These are phyloP conservation scores for Zoroaster sp. DNA, from an alignment of 53 echinoderm and acorn worm species.

Conservation along the genomic window DNA sequence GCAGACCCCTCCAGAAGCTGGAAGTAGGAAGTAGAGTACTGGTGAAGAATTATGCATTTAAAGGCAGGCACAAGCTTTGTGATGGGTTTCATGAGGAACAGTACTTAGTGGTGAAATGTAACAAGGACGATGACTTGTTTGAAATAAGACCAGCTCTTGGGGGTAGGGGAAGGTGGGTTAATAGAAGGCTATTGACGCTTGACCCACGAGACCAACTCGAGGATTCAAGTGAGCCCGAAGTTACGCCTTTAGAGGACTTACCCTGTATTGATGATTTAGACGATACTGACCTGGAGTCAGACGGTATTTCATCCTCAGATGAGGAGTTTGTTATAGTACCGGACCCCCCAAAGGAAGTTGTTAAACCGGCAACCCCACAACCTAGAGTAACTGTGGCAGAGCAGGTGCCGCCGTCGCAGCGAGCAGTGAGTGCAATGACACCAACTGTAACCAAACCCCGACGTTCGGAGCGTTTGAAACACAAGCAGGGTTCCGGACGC, in stretches of 20 bases:
- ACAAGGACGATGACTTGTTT: neutral
- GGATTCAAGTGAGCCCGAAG: neutral
- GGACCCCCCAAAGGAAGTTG: neutral
- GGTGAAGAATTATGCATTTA: neutral
- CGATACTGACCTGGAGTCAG: neutral
- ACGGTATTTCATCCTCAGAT: neutral
- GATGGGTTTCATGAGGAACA: neutral
- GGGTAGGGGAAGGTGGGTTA: neutral
- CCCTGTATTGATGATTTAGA: neutral
- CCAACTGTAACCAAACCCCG: neutral
- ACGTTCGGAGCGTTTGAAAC: neutral
- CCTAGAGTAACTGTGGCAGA: neutral
- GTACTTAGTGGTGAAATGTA: neutral
- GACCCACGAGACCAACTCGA: neutral
- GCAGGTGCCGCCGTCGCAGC: neutral
- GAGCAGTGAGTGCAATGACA: neutral
- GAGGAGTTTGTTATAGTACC: neutral
- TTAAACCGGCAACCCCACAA: too few relatives aligned
- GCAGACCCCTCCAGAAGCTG: constrained; percentile 33
- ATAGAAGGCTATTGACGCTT: neutral
- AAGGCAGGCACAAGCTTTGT: neutral
- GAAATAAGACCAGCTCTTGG: neutral
- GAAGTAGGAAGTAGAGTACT: neutral
- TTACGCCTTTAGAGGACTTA: neutral
- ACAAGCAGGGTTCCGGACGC: neutral